phyloP scores from a whole-genome alignment of 2,113 vertebrate species.

The Megalops atlanticus region DNA sequence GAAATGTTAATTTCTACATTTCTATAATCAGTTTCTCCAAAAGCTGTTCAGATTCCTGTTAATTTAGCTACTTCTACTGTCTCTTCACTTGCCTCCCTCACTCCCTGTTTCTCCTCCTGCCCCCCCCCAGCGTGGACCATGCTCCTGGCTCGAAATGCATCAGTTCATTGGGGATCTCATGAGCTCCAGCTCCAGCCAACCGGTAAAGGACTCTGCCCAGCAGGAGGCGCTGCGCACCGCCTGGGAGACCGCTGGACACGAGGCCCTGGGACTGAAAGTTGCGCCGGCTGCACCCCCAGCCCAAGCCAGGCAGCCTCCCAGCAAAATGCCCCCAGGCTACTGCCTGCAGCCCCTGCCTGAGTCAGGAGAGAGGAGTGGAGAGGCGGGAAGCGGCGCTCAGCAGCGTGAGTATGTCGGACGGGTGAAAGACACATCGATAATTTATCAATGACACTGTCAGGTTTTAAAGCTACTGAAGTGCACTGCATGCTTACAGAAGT shows the following conservation, averaged over 20 bases:
- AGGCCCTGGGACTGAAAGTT: conserved; percentile 51
- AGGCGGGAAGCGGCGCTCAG: conserved; percentile 39
- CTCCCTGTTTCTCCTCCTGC: background rate
- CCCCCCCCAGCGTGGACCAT: conserved; percentile 53
- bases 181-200: conserved; percentile 56
- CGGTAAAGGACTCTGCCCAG: conserved; percentile 49
- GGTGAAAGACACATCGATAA: background rate
- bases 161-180: conserved; percentile 73
- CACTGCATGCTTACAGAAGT: too few relatives aligned
- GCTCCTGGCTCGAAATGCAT: conserved; percentile 76
- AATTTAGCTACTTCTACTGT: too few relatives aligned
- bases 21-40: too few relatives aligned
- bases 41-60: too few relatives aligned
- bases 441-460: too few relatives aligned
- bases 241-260: conserved; percentile 56
- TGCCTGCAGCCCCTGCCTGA: conserved; percentile 21
- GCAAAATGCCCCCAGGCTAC: conserved; percentile 41
- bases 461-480: too few relatives aligned
- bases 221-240: conserved; percentile 54
- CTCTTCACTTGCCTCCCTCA: too few relatives aligned
- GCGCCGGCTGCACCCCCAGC: conserved; percentile 39
- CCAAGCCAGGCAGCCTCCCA: conserved; percentile 38
- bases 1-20: too few relatives aligned
- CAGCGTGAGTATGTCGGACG: conserved; percentile 43
- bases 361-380: conserved; percentile 29